Evolutionary conservation across 37 sponge, comb jelly and placozoan species (phyloP).

Genomic region (Spongia lamella): DNA sequence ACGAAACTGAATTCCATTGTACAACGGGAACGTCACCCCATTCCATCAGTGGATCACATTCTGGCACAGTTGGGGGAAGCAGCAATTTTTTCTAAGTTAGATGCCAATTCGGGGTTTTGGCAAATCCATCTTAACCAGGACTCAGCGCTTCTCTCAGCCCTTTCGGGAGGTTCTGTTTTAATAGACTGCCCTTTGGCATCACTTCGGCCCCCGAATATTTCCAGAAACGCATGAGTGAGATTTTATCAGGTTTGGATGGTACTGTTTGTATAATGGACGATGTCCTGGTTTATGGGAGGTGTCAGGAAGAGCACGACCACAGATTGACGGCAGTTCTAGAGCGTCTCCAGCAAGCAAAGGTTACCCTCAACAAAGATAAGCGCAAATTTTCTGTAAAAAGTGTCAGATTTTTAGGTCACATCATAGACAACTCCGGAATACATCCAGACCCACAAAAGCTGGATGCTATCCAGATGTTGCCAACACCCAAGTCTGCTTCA

Average conservation of each 20-base stretch:
- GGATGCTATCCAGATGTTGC: conserved; percentile 28
- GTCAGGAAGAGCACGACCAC: conserved; percentile 36
- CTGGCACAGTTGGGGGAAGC: conserved; percentile 28
- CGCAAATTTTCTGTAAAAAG: conserved; percentile 5
- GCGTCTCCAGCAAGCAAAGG: conserved; percentile 15
- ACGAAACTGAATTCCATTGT: conserved; percentile 10
- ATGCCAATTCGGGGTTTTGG: conserved; percentile 38
- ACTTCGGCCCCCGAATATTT: conserved; percentile 33
- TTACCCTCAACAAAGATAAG: conserved; percentile 22
- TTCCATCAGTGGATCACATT: conserved; percentile 30
- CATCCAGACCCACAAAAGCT: conserved; percentile 42
- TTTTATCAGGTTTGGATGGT: conserved; percentile 38
- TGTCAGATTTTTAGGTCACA: conserved; percentile 30
- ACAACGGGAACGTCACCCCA: conserved; percentile 7
- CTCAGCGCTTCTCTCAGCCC: conserved; percentile 4
- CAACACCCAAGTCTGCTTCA: conserved; percentile 6
- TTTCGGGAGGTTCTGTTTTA: conserved; percentile 37
- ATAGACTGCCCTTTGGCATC: conserved; percentile 50
- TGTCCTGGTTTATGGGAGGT: conserved; percentile 7
- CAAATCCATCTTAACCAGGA: conserved; percentile 26
- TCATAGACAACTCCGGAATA: conserved; percentile 36
- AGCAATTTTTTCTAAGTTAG: conserved; percentile 6
- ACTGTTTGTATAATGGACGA: conserved; percentile 44
- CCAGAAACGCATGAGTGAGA: conserved; percentile 23
- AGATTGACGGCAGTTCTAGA: conserved; percentile 35